These are phyloP conservation scores for Galbula dea DNA, from an alignment of 2,113 vertebrate species.

Conservation along the genomic window DNA sequence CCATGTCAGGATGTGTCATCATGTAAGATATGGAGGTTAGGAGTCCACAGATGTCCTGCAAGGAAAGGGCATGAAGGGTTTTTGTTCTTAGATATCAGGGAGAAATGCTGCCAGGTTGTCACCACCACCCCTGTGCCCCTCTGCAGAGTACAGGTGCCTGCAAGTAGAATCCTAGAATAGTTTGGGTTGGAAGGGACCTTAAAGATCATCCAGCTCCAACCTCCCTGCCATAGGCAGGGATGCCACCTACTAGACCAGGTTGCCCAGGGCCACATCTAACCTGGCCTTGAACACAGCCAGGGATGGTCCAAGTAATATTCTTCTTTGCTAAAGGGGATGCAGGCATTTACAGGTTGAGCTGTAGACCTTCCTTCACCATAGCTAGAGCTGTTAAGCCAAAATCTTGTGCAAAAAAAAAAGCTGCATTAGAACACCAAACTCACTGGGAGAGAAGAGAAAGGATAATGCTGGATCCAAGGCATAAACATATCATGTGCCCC, in stretches of 20 bases:
- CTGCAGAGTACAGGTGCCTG: not conserved
- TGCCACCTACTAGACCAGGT: too few relatives aligned
- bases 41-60: not conserved
- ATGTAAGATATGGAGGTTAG: not conserved
- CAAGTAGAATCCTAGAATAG: too few relatives aligned
- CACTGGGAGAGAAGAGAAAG: not conserved
- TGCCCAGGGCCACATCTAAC: too few relatives aligned
- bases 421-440: not conserved
- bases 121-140: not conserved
- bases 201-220: too few relatives aligned
- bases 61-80: not conserved
- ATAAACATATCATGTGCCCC: not conserved
- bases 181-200: too few relatives aligned
- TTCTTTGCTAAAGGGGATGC: not conserved
- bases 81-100: not conserved
- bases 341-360: not conserved
- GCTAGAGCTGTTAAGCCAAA: not conserved
- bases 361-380: not conserved
- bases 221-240: too few relatives aligned
- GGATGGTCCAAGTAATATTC: too few relatives aligned
- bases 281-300: too few relatives aligned
- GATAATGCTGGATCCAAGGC: not conserved
- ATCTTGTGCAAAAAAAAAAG: not conserved
- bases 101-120: not conserved
- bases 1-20: too few relatives aligned